Base-by-base conservation (phyloP, 2,888 invertebrate genomes). In the Megamerina dolium region DNA sequence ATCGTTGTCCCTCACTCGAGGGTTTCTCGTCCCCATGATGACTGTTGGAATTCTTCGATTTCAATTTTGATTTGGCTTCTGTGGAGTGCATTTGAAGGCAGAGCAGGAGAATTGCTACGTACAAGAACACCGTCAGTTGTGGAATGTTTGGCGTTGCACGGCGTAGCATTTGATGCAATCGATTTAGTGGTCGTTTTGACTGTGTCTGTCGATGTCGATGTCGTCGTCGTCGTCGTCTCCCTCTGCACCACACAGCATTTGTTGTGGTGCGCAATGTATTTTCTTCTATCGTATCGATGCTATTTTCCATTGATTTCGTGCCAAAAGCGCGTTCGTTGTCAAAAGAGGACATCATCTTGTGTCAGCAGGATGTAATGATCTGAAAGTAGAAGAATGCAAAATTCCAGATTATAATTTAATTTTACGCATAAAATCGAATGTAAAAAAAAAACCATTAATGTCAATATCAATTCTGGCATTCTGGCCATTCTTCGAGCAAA, bases 1-100 rank as follows among this genome's bases (percentile, higher is more conserved):
- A 94, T 66, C 85, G 81, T 74, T 95, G 94, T 61, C 61, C 58
- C 19, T 55, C 55, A 4, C 48, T 35, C 33, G 48, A 27, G 13
- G 52, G 36, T 35, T 52, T 54, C 36, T 52, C 52, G 45, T 53
- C 49, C 41, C 45, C 48, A 36, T 52, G 51, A 29, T 53, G 51
- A 18, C 41, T 48, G 34, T 38, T 51, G 30, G 53, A 47, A 42
- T 46, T 53, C 46, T 54, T 54, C n/a, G n/a, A n/a, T 49, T 54
- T 54, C 46, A 52, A 47, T 37, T 56, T 56, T 12, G 52, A 44
- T 37, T 53, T 52, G 43, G 58, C 52, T 49, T 38, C 40, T 26
- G 37, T 39, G 35, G 27, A 14, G 13, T 40, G 42, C 37, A 40
- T 27, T 9, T 47, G 43, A 21, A 43, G 17, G 31, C 39, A 23